A percentile compares a stretch with the other conserved stretches of the same genome.
Conservation (phyloP, 2,113 vertebrate genomes). For the Zosterops lateralis region DNA sequence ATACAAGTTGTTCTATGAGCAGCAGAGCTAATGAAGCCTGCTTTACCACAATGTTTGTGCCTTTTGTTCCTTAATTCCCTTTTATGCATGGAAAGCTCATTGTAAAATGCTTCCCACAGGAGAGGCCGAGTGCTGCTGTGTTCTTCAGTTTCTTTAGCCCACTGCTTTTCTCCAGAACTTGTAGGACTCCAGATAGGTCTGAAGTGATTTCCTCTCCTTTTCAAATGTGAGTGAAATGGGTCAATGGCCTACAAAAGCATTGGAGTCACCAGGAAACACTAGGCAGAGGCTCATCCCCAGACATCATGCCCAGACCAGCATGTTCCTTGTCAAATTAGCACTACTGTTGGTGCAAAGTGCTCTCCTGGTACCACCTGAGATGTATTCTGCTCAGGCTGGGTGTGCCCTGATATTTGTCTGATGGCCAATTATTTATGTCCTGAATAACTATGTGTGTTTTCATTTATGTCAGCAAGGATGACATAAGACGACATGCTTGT, state of each 20-base stretch:
- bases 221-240: background rate
- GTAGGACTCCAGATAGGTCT: background rate
- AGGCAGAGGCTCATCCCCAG: background rate
- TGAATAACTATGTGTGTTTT: background rate
- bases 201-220: background rate
- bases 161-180: background rate
- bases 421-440: background rate
- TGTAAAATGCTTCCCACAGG: background rate
- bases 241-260: background rate
- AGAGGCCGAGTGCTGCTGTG: background rate
- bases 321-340: accelerated
- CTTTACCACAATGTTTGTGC: background rate
- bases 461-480: background rate
- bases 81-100: background rate
- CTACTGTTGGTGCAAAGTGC: background rate
- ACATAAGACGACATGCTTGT: background rate
- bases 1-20: background rate
- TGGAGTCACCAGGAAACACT: background rate
- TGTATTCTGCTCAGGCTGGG: background rate
- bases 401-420: background rate
- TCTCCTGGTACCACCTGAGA: background rate
- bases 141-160: background rate
- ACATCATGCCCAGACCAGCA: accelerated
- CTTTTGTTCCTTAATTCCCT: background rate
- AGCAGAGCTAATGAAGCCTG: background rate